Evolutionary conservation across 2,888 invertebrate genomes (phyloP).

Genomic region (Tachina grossa): DNA sequence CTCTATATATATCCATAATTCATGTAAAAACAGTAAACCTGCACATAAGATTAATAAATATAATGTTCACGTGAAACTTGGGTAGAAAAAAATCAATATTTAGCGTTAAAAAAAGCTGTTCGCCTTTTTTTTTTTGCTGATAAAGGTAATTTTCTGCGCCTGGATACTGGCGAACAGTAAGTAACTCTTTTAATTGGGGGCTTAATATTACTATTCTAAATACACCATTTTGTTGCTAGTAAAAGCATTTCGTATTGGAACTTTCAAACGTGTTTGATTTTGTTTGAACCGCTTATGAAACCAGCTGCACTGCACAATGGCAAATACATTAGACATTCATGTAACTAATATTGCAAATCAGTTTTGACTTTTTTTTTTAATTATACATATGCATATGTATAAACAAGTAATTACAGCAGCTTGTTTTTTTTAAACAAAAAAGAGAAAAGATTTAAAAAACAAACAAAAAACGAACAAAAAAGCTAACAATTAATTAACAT

Average conservation of each 20-base stretch:
- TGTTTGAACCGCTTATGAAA: background rate
- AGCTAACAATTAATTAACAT: slow-evolving; percentile 52
- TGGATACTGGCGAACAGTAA: too few relatives aligned
- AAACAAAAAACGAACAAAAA: slow-evolving; percentile 1
- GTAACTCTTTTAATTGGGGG: too few relatives aligned
- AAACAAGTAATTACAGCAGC: slow-evolving; percentile 9
- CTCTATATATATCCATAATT: too few relatives aligned
- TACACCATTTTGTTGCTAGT: too few relatives aligned
- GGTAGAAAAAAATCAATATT: too few relatives aligned
- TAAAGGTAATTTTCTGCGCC: too few relatives aligned
- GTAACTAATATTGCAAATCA: slow-evolving; percentile 31
- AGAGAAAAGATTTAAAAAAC: background rate
- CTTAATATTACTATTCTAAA: too few relatives aligned
- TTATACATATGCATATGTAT: background rate
- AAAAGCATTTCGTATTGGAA: background rate
- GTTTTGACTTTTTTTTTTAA: slow-evolving; percentile 16
- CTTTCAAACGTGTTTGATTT: slow-evolving; percentile 1
- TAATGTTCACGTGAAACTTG: too few relatives aligned
- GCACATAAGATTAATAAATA: too few relatives aligned
- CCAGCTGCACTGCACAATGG: background rate
- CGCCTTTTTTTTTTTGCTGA: too few relatives aligned
- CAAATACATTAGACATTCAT: slow-evolving; percentile 17
- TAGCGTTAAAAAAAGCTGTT: too few relatives aligned
- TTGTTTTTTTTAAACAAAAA: background rate
- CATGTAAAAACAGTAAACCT: too few relatives aligned